Percentiles rank a stretch among this genome's conserved stretches.
phyloP scores from a whole-genome alignment of 2,797 vertebrate genomes.

The Poeciliopsis presidionis region DNA sequence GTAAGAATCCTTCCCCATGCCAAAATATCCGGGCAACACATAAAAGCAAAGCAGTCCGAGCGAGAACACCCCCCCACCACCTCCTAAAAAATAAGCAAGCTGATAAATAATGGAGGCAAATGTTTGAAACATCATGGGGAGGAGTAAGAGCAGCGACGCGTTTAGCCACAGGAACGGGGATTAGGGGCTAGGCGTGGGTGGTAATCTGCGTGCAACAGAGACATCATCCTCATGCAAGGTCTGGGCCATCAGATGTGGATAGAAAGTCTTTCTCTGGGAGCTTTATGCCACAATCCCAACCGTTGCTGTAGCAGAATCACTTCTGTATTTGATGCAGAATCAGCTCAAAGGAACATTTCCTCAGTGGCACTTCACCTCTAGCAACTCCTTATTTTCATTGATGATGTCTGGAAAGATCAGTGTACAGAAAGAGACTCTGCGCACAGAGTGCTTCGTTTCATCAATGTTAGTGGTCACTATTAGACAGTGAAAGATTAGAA shows the following conservation, averaged over 20 bases:
- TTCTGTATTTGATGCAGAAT: not conserved
- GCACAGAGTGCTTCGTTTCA: not conserved
- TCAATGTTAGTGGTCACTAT: not conserved
- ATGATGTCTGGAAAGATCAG: not conserved
- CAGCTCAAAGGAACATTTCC: not conserved
- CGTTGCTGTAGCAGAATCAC: conserved; percentile 31
- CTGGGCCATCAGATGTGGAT: conserved; percentile 69
- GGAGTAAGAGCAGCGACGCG: conserved; percentile 49
- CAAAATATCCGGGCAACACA: conserved; percentile 50
- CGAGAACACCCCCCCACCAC: not conserved
- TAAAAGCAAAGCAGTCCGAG: conserved; percentile 67
- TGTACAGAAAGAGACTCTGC: not conserved
- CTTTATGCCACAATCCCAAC: conserved; percentile 48
- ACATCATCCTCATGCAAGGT: conserved; percentile 78
- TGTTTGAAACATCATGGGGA: conserved; percentile 54
- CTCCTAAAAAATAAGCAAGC: conserved; percentile 14
- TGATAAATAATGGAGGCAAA: conserved; percentile 59
- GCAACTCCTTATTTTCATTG: not conserved
- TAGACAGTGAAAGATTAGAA: not conserved
- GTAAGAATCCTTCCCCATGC: conserved; percentile 67
- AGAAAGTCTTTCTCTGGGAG: conserved; percentile 59
- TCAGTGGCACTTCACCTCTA: not conserved
- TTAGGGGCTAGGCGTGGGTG: conserved; percentile 77
- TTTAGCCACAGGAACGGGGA: conserved; percentile 67
- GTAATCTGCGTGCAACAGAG: conserved; percentile 79